Conservation (phyloP, 1,140 invertebrate genomes). For the Drosophila carrolli region DNA sequence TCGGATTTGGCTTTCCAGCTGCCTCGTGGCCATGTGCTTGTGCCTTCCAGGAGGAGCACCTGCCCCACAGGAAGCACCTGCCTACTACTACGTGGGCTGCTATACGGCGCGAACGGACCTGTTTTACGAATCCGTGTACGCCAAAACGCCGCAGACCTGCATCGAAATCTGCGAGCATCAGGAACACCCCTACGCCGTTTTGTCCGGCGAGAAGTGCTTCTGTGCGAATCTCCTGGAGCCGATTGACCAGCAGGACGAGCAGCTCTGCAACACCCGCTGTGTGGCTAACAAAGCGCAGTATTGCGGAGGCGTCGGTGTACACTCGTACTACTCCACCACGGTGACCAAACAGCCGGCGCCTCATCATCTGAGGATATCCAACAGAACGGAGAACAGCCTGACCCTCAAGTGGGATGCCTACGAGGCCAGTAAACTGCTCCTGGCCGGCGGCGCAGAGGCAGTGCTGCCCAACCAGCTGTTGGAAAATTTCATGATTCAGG, state of each 20-base stretch:
- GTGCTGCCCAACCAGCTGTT: conserved; percentile 65
- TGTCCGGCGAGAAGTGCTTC: conserved; percentile 71
- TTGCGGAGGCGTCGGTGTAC: conserved; percentile 85
- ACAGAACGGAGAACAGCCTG: conserved; percentile 86
- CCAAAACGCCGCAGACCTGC: conserved; percentile 75
- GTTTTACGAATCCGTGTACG: conserved; percentile 70
- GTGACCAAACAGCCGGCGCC: conserved; percentile 82
- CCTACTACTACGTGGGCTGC: conserved; percentile 77
- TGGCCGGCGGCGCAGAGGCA: conserved; percentile 47
- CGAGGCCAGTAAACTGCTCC: conserved; percentile 67
- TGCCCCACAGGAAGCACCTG: conserved; percentile 30
- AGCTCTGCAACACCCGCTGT: conserved; percentile 84
- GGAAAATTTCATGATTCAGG: conserved; percentile 85
- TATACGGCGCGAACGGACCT: conserved; percentile 72
- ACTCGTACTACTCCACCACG: conserved; percentile 86
- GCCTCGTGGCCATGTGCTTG: conserved; percentile 40
- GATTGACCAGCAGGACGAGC: conserved; percentile 64
- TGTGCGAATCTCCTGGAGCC: conserved; percentile 60
- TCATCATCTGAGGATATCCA: conserved; percentile 84
- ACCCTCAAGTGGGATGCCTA: conserved; percentile 85
- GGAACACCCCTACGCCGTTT: conserved; percentile 63
- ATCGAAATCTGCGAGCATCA: conserved; percentile 77
- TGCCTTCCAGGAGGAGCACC: conserved; percentile 5
- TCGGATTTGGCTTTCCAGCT: conserved; percentile 4
- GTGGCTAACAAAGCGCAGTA: conserved; percentile 86